Base-by-base conservation (phyloP, 2,888 invertebrate species). In the Drosophila sordidapex region DNA sequence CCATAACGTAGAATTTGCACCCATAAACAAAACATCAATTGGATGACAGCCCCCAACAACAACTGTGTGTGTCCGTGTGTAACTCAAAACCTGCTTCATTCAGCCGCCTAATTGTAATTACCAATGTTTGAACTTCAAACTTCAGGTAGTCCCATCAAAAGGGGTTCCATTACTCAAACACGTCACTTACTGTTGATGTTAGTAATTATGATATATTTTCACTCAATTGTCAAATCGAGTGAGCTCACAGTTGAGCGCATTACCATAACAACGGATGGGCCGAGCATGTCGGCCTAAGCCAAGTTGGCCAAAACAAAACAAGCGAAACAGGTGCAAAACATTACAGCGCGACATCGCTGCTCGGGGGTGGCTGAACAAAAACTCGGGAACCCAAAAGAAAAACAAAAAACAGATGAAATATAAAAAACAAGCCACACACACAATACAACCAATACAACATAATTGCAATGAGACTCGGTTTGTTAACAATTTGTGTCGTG, bases 231-330 rank as follows among this genome's bases (percentile, higher is more conserved):
- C 49, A n/a, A 70, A 49, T 36, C 36, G 72, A 79, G 76, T 76
- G 81, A 48, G 36, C 25, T 25, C 3, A 33, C 21, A 33, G 40
- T 70, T 81, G 81, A 79, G 87, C 52, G 69, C 54, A 90, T 90
- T 74, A 79, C 86, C 86, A 87, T 87, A 87, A 90, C 86, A 87
- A 87, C 86, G 68, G 48, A 51, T 76, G 64, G 56, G 54, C 52
- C 72, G 49, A 54, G 51, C 58, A 56, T 36, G 46, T 71, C 31
- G 66, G 67, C 67, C 80, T 64, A 74, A 74, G 81, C 64, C 69
- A 74, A 85, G 52, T 86, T 90, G 76, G 83, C 76, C 90, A 86
- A 86, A 86, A 90, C 86, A 86, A 86, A 86, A 78, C 76, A 79
- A 43, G 46, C 49, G 64, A 77, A 88, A 81, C 90, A 90, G 90